Base-by-base conservation (phyloP, 1,140 invertebrate species). In the Prorops nasuta region DNA sequence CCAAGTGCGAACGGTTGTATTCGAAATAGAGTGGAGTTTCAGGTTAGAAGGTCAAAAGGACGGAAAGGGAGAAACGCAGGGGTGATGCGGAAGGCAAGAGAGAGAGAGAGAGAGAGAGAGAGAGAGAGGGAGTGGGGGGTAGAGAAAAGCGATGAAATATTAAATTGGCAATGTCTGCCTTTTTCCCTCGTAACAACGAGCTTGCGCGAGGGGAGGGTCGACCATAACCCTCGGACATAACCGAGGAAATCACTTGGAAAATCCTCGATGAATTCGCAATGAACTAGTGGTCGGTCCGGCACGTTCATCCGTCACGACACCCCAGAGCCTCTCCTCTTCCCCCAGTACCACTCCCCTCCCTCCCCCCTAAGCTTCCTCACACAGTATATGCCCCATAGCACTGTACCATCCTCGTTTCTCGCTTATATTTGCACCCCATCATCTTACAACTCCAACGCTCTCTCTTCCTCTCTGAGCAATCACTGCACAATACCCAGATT, bases 161-260 rank as follows among this genome's bases (percentile, higher is more conserved):
- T 58, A 58, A 58, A 57, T 48, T 37, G 41, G 38, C 51, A 52
- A 47, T 53, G 56, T 43, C 49, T 58, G 55, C 50, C 36, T 44
- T 49, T 37, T 49, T 36, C 55, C 44, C 16, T 44, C 20, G 41
- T 48, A 42, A 49, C 56, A 51, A 40, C 49, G 18, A 21, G 45
- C 55, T 49, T 41, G 36, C 51, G 49, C 45, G 41, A 37, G 51
- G 24, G 18, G 55, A 53, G 49, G 49, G 49, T 46, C 36, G 43
- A 34, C 44, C 42, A 58, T 58, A 58, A 58, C 55, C 56, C 56
- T 58, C 45, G 54, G 47, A 63, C 60, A 63, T 63, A 64, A 63
- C 63, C 54, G 45, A 55, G 55, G 58, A 63, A 65, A 65, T 65
- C 63, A 65, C 56, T 65, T 59, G 61, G 63, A 65, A 65, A 65